These are phyloP conservation scores for Agrotis exclamationis DNA, from an alignment of 2,888 invertebrate genomes.

Conservation along the genomic window DNA sequence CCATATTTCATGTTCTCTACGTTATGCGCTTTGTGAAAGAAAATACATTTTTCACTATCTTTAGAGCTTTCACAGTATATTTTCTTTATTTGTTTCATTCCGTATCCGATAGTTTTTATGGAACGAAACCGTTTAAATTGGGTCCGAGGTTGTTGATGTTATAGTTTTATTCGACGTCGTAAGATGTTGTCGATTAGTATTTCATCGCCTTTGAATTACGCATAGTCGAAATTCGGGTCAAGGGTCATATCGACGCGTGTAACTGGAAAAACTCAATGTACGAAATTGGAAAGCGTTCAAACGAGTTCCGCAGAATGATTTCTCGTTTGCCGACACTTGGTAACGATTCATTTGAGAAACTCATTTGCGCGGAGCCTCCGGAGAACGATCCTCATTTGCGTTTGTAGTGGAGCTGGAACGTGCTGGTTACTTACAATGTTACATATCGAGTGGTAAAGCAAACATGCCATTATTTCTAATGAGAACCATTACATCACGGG, in stretches of 20 bases:
- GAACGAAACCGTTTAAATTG: conserved; percentile 50
- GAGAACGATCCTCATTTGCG: conserved; percentile 86
- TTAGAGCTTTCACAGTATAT: conserved; percentile 82
- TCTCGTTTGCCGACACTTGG: conserved; percentile 83
- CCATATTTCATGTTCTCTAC: conserved; percentile 89
- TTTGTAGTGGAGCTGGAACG: conserved; percentile 76
- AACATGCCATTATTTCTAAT: conserved; percentile 69
- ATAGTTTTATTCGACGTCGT: conserved; percentile 23
- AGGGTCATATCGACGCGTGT: conserved; percentile 50
- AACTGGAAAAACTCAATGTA: conserved; percentile 73
- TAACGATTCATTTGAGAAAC: conserved; percentile 88
- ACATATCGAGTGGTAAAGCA: conserved; percentile 68
- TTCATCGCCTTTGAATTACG: conserved; percentile 20
- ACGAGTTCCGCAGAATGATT: conserved; percentile 78
- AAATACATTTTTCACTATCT: conserved; percentile 90
- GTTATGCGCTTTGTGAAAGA: conserved; percentile 90
- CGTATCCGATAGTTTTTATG: conserved; percentile 64
- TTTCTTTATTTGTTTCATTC: conserved; percentile 80
- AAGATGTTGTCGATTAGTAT: conserved; percentile 22
- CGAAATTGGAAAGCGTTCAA: conserved; percentile 80
- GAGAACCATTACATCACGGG: conserved; percentile 57
- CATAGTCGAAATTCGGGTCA: conserved; percentile 49
- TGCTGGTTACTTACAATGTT: conserved; percentile 67
- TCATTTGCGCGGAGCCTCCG: conserved; percentile 83
- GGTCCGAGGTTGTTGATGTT: conserved; percentile 23